Percentiles rank a stretch among this genome's conserved stretches.
Evolutionary conservation across 1,140 invertebrate genomes (phyloP).

Genomic region (Halictus rubicundus): DNA sequence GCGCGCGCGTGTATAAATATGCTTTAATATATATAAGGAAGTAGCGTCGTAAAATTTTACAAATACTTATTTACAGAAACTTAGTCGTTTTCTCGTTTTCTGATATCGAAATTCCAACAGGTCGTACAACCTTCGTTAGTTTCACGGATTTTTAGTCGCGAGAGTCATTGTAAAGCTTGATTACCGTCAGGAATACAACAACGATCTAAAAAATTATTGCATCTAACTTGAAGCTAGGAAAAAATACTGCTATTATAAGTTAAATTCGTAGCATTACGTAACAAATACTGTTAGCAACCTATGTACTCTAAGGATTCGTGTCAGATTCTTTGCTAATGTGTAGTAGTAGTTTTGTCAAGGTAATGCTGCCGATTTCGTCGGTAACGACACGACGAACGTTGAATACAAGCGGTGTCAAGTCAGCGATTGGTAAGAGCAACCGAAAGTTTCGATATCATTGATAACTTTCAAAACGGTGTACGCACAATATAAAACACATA

Average conservation of each 20-base stretch:
- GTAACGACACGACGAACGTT: neutral
- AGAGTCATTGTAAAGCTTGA: constrained; percentile 34
- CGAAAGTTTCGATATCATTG: constrained; percentile 3
- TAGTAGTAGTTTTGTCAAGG: neutral
- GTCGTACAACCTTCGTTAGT: constrained; percentile 12
- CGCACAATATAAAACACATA: constrained; percentile 9
- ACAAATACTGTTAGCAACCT: constrained; percentile 56
- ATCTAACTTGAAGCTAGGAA: constrained; percentile 29
- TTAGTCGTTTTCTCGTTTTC: constrained; percentile 15
- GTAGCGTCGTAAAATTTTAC: constrained; percentile 22
- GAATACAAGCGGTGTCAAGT: neutral
- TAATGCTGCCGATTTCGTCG: neutral
- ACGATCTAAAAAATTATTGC: constrained; percentile 23
- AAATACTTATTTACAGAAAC: constrained; percentile 55
- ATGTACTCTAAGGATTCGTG: constrained; percentile 9
- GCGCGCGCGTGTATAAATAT: too few relatives aligned
- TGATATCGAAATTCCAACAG: constrained; percentile 28
- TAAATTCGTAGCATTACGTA: constrained; percentile 27
- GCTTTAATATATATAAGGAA: constrained; percentile 2
- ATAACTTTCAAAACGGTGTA: constrained; percentile 3
- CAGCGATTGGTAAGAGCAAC: neutral
- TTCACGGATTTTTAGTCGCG: neutral
- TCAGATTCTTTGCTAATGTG: neutral
- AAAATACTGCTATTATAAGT: constrained; percentile 44
- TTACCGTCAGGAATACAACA: constrained; percentile 27